phyloP scores from a whole-genome alignment of 2,888 invertebrate genomes.

The Melipona beecheii region DNA sequence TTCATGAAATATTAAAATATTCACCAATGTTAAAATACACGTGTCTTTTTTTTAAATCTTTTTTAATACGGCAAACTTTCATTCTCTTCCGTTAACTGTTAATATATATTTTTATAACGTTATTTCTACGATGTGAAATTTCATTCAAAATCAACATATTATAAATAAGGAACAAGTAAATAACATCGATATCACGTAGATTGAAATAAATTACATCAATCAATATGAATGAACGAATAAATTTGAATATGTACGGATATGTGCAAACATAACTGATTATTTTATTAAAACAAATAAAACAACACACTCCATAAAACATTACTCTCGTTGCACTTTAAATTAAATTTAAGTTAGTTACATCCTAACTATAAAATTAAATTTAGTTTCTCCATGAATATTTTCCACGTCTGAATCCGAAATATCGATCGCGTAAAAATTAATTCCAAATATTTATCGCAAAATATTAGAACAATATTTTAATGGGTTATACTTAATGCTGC shows the following conservation, averaged over 20 bases:
- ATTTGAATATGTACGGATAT: too few species aligned
- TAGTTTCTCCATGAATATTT: neutral
- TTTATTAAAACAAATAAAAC: too few species aligned
- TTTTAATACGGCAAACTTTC: neutral
- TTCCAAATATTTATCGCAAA: neutral
- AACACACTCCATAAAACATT: neutral
- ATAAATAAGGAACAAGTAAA: neutral
- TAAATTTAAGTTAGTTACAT: neutral
- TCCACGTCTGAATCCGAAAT: neutral
- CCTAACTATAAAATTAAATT: neutral
- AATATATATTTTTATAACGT: neutral
- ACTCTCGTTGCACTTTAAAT: neutral
- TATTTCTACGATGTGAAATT: neutral
- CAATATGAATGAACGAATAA: too few species aligned
- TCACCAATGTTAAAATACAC: too few species aligned
- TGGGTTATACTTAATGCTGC: neutral
- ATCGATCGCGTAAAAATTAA: neutral
- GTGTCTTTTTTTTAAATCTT: too few species aligned
- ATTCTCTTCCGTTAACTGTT: neutral
- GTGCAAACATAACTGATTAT: too few species aligned
- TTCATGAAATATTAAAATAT: too few species aligned
- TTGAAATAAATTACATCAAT: too few species aligned
- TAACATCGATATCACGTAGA: neutral
- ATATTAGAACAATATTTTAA: slow-evolving; percentile 3
- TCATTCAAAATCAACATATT: neutral